phyloP scores from a whole-genome alignment of 2,113 vertebrate species.

The Raphicerus campestris region DNA sequence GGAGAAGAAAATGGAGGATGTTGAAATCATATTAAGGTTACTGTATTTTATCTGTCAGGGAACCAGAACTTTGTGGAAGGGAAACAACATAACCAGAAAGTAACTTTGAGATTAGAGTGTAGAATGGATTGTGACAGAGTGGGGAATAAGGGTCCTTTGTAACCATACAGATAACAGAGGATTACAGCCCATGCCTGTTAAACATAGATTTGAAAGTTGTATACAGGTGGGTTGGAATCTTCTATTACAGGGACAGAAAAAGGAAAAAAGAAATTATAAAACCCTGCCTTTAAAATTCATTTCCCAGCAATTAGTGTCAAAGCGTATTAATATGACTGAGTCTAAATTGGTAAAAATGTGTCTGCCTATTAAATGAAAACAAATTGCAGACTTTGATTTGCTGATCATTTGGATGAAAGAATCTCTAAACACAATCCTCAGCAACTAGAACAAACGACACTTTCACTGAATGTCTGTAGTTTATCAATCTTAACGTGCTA shows the following conservation, averaged over 20 bases:
- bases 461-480: not conserved
- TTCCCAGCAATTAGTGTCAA: conserved; percentile 29
- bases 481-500: conserved; percentile 38
- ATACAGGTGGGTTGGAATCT: not conserved
- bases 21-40: not conserved
- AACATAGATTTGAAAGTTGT: not conserved
- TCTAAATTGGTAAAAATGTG: conserved; percentile 42
- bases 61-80: not conserved
- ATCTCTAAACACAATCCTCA: not conserved
- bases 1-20: not conserved
- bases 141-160: not conserved
- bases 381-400: conserved; percentile 32
- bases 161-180: not conserved
- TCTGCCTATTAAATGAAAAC: conserved; percentile 47
- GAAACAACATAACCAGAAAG: not conserved
- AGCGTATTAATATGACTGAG: conserved; percentile 23
- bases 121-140: not conserved
- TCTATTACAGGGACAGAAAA: not conserved
- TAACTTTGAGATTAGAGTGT: not conserved
- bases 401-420: conserved; percentile 38
- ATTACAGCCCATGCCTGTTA: not conserved
- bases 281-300: conserved; percentile 39
- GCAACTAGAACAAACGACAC: conserved; percentile 25
- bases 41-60: not conserved
- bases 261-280: not conserved